Evolutionary conservation across 2,113 vertebrate species (phyloP).

Genomic region (Platycercus adscitus): DNA sequence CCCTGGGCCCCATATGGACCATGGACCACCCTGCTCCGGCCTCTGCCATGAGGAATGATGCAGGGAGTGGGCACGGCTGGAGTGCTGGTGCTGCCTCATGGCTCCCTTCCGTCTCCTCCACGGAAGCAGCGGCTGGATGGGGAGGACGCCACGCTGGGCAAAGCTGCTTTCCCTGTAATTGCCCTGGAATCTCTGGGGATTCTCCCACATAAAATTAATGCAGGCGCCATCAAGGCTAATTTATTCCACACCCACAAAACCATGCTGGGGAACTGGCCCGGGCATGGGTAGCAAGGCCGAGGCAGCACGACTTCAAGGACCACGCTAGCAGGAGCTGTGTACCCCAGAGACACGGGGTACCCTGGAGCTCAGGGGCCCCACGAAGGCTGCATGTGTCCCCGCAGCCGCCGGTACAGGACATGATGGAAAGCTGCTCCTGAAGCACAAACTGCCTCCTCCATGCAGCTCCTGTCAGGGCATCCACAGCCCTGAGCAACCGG

Average conservation of each 20-base stretch:
- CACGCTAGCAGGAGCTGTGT: background rate
- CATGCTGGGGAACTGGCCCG: background rate
- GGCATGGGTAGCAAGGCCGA: background rate
- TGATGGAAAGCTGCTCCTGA: rapidly evolving
- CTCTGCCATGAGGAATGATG: rapidly evolving
- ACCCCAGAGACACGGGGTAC: background rate
- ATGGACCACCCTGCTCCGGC: rapidly evolving
- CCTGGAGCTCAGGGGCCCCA: background rate
- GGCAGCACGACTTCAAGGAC: background rate
- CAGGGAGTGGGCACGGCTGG: rapidly evolving
- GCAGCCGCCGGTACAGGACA: rapidly evolving
- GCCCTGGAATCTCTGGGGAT: slow-evolving; percentile 35
- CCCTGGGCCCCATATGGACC: background rate
- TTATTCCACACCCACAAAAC: slow-evolving; percentile 7
- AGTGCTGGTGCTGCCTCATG: rapidly evolving
- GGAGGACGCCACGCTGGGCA: background rate
- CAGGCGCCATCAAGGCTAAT: slow-evolving; percentile 41
- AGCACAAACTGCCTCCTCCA: background rate
- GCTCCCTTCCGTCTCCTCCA: background rate
- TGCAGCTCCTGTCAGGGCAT: background rate
- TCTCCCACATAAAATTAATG: slow-evolving; percentile 56
- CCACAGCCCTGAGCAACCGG: background rate
- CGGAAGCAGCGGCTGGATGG: background rate
- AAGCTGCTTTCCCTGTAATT: slow-evolving; percentile 8
- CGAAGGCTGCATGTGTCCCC: rapidly evolving